Base-by-base conservation (phyloP, 1,140 invertebrate species). In the Habropoda laboriosa region DNA sequence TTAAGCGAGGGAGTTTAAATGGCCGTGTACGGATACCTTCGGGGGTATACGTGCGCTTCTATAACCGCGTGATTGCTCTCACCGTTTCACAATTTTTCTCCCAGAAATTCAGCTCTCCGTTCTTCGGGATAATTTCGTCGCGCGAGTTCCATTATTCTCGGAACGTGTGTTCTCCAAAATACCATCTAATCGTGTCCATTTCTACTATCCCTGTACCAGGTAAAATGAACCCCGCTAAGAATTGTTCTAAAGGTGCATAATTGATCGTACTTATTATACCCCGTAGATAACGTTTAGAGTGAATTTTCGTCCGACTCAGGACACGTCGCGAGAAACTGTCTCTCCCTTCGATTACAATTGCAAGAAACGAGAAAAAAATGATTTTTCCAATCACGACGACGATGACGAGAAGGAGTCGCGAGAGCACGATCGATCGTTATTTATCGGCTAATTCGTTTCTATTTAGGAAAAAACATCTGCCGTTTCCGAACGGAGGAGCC, bases 401-500 rank as follows among this genome's bases (percentile, higher is more conserved):
- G 27, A 66, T 32, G 27, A n/a, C 24, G 47, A 10, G 40, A n/a
- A 21, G n/a, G 68, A 24, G 55, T 60, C 75, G 64, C 55, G 64
- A n/a, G 32, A 32, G 58, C 64, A 64, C 64, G 79, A 74, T 82
- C 68, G 77, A 80, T 83, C 71, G 45, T 85, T 85, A 83, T 87
- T 83, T 87, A 80, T 80, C 72, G 74, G 63, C 79, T 81, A 86
- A 87, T 86, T 85, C 85, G 71, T 85, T 78, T 83, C 78, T 79
- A 86, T 86, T 86, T 85, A 68, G 75, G n/a, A 82, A 82, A 85
- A 86, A 86, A 86, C 85, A 86, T 86, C 85, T 86, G 85, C 83
- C 80, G 67, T 24, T 72, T 35, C 60, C 40, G 76, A 60, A 70
- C 63, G 73, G n/a, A n/a, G n/a, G n/a, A 75, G 64, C 68, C 40